Evolutionary conservation across 2,888 invertebrate species (phyloP).

Genomic region (Drosophila algonquin): DNA sequence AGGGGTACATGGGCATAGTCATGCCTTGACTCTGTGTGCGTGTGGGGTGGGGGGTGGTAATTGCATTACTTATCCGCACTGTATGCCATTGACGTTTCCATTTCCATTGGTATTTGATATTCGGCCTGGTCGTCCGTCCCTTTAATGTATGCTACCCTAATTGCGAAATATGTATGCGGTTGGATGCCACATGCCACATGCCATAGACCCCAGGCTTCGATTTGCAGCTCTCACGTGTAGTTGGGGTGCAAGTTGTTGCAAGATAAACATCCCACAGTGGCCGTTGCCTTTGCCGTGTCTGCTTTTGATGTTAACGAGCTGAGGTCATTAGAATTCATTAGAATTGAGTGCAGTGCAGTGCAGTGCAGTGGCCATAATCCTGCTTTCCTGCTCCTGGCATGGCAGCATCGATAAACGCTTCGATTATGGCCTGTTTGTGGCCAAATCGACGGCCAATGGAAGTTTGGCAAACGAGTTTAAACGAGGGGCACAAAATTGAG

Average conservation of each 20-base stretch:
- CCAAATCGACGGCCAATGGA: too few species aligned
- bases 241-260: too few species aligned
- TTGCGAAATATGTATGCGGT: slow-evolving; percentile 31
- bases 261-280: not conserved
- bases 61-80: slow-evolving; percentile 18
- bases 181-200: slow-evolving; percentile 7
- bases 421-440: not conserved
- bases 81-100: slow-evolving; percentile 7
- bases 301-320: not conserved
- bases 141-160: slow-evolving; percentile 66
- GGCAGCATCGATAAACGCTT: not conserved
- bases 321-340: not conserved
- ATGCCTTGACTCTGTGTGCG: slow-evolving; percentile 7
- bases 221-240: not conserved
- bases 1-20: too few species aligned
- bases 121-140: slow-evolving; percentile 4
- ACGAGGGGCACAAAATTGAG: too few species aligned
- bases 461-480: not conserved
- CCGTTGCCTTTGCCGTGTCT: not conserved
- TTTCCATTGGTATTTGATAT: not conserved
- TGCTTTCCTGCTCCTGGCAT: not conserved
- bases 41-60: slow-evolving; percentile 6
- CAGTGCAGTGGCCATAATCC: not conserved
- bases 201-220: not conserved
- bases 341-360: not conserved